Base-by-base conservation (phyloP, 2,888 invertebrate genomes). In the Malthinus flaveolus region DNA sequence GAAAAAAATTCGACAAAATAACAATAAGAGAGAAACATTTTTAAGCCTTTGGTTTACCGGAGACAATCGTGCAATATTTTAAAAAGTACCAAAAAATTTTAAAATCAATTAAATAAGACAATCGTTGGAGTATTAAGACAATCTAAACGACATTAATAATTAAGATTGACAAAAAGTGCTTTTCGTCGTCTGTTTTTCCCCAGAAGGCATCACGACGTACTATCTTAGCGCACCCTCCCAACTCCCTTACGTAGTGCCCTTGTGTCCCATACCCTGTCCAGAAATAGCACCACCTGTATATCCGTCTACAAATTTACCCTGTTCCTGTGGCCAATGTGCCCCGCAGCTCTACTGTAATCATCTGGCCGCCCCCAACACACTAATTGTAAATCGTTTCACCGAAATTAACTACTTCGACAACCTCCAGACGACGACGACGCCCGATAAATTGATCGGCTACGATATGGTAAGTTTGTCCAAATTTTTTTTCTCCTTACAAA, bases 261-360 rank as follows among this genome's bases (percentile, higher is more conserved):
- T 77, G 73, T 78, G 77, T 74, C 78, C 79, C 62, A 69, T 74
- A 50, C 76, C 78, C 67, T 74, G 75, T 72, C 70, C 73, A 63
- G 71, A 71, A 45, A 77, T 77, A 78, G 73, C 81, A 79, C 82
- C 81, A 57, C 69, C 69, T 79, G 79, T 81, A 78, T 81, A 81
- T 80, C 81, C 80, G 78, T 79, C 77, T 81, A 61, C 83, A 81
- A 71, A 81, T 80, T 64, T 82, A 80, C 78, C 83, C 80, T 73
- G 83, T 82, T 65, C 78, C 81, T 74, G 83, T 81, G 67, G 82
- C 84, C 71, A 85, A 84, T 80, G 84, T 81, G 75, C 84, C 83
- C 68, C 74, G 64, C 68, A 82, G 81, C 83, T 74, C 70, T 75
- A 73, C 71, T 68, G 67, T 72, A 73, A 69, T 59, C 69, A 71